phyloP scores from a whole-genome alignment of 1,140 invertebrate species.

The Brachionus sp. region DNA sequence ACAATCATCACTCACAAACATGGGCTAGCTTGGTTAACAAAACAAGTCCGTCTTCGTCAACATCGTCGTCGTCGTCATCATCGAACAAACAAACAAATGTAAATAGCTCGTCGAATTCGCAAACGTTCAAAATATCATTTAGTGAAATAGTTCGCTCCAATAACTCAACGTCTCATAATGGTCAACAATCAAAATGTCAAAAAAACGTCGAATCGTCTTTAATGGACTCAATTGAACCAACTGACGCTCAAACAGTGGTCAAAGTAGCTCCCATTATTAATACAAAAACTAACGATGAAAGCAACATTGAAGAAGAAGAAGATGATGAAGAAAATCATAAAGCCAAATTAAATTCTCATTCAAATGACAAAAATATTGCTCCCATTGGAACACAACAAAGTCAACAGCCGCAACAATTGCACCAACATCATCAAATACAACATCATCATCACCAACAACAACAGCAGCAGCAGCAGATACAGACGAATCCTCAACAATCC shows the following conservation, averaged over 20 bases:
- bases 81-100: neutral
- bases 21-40: neutral
- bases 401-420: neutral
- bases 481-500: neutral
- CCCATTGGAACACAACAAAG: neutral
- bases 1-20: neutral
- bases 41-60: neutral
- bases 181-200: neutral
- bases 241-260: neutral
- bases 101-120: neutral
- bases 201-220: neutral
- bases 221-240: neutral
- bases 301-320: too few relatives aligned
- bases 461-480: neutral
- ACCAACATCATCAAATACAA: neutral
- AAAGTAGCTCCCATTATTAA: neutral
- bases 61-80: neutral
- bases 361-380: neutral
- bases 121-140: slow-evolving; percentile 16
- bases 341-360: neutral
- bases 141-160: slow-evolving; percentile 23
- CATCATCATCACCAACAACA: neutral
- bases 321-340: too few relatives aligned
- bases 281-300: too few relatives aligned
- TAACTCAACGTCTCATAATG: neutral